These are phyloP conservation scores for Pseudochromis fuscus DNA, from an alignment of 2,797 vertebrate genomes.

Conservation along the genomic window DNA sequence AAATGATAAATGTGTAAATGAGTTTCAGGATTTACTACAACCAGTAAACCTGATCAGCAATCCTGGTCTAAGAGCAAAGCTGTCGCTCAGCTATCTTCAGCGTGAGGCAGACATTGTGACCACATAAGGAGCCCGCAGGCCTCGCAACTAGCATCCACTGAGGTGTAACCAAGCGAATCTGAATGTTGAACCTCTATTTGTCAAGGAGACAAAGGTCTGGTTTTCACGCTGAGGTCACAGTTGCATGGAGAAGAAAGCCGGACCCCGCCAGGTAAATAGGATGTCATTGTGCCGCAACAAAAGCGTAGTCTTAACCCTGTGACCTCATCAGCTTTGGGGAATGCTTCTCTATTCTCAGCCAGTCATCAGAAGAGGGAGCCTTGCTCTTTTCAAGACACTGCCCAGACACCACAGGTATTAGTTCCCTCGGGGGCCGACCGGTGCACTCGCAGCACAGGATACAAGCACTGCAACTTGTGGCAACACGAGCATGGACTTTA, in stretches of 20 bases:
- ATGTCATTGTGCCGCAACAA: slow-evolving; percentile 85
- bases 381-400: slow-evolving; percentile 63
- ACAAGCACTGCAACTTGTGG: slow-evolving; percentile 61
- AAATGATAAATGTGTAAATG: background rate
- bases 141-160: slow-evolving; percentile 66
- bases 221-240: slow-evolving; percentile 84
- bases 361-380: slow-evolving; percentile 71
- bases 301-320: slow-evolving; percentile 83
- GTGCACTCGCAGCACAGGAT: slow-evolving; percentile 62
- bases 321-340: slow-evolving; percentile 84
- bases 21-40: slow-evolving; percentile 1
- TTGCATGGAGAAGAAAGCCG: slow-evolving; percentile 83
- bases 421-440: slow-evolving; percentile 58
- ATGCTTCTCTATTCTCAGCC: slow-evolving; percentile 73
- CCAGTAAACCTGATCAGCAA: slow-evolving; percentile 31
- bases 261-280: slow-evolving; percentile 86
- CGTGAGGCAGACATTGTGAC: slow-evolving; percentile 54
- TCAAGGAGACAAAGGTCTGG: slow-evolving; percentile 81
- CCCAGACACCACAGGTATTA: slow-evolving; percentile 71
- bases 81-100: slow-evolving; percentile 49
- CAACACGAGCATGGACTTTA: slow-evolving; percentile 53
- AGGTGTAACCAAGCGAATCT: slow-evolving; percentile 81
- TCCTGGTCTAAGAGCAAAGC: slow-evolving; percentile 43
- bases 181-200: slow-evolving; percentile 81
- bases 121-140: slow-evolving; percentile 65